Evolutionary conservation across 2,888 invertebrate species (phyloP), one percentile per base, ranked within the genome.

Genomic region (Mystacides longicornis): DNA sequence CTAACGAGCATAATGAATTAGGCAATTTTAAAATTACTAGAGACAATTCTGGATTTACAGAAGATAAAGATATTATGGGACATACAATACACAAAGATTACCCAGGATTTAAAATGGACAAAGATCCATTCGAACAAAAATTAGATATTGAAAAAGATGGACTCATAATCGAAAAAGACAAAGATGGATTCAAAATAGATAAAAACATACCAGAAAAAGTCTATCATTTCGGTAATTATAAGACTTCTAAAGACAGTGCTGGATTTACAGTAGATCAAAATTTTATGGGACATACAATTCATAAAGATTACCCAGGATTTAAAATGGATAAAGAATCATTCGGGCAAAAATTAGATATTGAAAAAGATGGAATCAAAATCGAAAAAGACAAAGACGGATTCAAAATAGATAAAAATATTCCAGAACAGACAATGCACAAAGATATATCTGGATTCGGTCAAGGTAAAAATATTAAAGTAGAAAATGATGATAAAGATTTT

Each of bases 401-500:
- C 14, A 27, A 27, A 27, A 27, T 27, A 11, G 27, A 27, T 11
- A 27, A 27, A 11, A 27, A 27, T 27, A 11, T 27, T 5, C 5
- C 11, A 27, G 27, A 11, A 27, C 27, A 27, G 11, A 27, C 5
- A 27, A 11, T 27, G 27, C 5, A 7, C 5, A 11, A 7, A 27
- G 27, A 27, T 11, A 5, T 7, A 27, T 27, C 11, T 27, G 27
- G 27, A 7, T 7, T 27, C 5, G 27, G 11, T 5, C 27, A 27
- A 7, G 27, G 11, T 11, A 27, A 27, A 27, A 11, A 27, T 7
- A 27, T 27, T 7, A 27, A 5, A 27, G 5, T 27, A 11, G 11
- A 27, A 7, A 37, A 37, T n/a, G 37, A 7, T 7, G 37, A 16
- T 4, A 74, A 71, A 43, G 62, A 48, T 18, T 3, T 46, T 21